Evolutionary conservation across 1,140 invertebrate species (phyloP).

Genomic region (Platyscapa corneri): DNA sequence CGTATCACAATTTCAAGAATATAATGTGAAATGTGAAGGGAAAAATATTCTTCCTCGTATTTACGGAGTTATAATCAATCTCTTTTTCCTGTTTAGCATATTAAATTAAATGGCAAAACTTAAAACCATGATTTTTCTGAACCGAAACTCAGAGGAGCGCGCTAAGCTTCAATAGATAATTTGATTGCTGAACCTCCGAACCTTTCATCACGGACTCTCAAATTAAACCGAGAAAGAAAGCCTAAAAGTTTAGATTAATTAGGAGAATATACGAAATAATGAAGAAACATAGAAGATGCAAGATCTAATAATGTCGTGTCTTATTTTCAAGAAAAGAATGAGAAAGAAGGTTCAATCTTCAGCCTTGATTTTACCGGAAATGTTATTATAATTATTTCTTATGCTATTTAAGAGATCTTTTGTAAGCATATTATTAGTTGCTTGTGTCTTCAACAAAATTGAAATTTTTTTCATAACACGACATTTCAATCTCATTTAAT

Average conservation of each 20-base stretch:
- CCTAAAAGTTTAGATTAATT: neutral
- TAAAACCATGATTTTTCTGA: neutral
- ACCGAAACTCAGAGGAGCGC: neutral
- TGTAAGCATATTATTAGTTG: neutral
- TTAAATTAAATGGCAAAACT: neutral
- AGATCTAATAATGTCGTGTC: neutral
- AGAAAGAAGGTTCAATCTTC: neutral
- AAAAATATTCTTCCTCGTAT: no score
- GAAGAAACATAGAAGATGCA: neutral
- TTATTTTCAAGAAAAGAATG: neutral
- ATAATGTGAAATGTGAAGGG: neutral
- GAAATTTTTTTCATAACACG: neutral
- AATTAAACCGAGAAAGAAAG: neutral
- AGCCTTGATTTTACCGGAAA: neutral
- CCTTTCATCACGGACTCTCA: neutral
- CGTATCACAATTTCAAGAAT: neutral
- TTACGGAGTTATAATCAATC: neutral
- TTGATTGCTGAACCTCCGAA: neutral
- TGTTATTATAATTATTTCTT: neutral
- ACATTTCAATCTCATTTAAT: neutral
- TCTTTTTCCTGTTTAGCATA: neutral
- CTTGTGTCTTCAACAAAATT: neutral
- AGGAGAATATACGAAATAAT: neutral
- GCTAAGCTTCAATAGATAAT: neutral
- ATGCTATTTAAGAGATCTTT: neutral